Base-by-base conservation (phyloP, 1,140 invertebrate species). In the Holcopasites calliopsidis region DNA sequence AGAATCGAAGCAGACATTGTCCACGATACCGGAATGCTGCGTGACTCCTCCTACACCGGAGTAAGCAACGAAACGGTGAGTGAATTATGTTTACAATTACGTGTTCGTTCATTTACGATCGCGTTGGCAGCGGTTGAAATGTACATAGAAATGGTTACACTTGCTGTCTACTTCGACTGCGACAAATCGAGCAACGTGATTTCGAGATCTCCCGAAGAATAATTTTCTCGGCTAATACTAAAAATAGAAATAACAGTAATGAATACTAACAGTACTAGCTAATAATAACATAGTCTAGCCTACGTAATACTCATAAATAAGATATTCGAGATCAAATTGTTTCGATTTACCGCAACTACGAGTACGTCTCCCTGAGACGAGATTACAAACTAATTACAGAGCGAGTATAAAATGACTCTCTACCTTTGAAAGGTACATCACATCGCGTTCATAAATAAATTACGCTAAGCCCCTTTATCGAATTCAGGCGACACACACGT, bases 11-110 rank as follows among this genome's bases (percentile, higher is more conserved):
- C 88, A 88, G 80, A 77, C 80, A 8, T 76, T 89, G 28, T 83
- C 85, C 10, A 82, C 85, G 58, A 90, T 90, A 79, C 85, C 88
- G 49, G 88, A 90, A 68, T 87, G 78, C 62, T 80, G 77, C 4
- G 65, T 83, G 31, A 66, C 78, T 31, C 33, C 84, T 18, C 54
- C 84, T 49, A 64, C 65, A 18, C 31, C 64, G n/a, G 61, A 82
- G 31, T 82, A 75, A 58, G 49, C 31, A 11, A n/a, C 44, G 11
- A 35, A n/a, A 8, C 26, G 47, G 66, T 52, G 18, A 76, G 68
- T 76, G 26, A 52, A 23, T 21, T 13, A 7, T 26, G 23, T 18
- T 26, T 21, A 44, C 18, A 21, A 44, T 11, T 58, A 28, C 18
- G 8, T 18, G n/a, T 28, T 40, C 6, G 11, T 28, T 42, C 16